Conservation (phyloP, 2,113 vertebrate species). For the Xiphorhynchus elegans region DNA sequence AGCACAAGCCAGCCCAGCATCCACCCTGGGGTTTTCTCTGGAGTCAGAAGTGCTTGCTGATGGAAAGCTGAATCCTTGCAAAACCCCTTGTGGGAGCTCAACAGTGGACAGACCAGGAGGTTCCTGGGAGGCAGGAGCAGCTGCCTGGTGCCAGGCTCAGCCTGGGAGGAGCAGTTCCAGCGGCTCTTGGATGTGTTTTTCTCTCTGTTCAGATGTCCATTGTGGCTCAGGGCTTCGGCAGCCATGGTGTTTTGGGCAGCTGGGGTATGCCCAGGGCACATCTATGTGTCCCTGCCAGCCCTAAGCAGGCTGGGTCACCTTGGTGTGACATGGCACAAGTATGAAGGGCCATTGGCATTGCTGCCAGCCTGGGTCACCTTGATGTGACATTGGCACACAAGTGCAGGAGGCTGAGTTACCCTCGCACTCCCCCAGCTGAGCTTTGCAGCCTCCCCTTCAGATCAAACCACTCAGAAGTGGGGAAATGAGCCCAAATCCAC, state of each 20-base stretch:
- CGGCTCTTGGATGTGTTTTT: not conserved
- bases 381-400: not conserved
- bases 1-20: not conserved
- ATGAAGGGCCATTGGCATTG: no score
- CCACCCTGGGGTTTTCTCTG: not conserved
- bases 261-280: fast-evolving
- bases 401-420: not conserved
- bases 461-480: not conserved
- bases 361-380: not conserved
- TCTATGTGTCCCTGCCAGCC: not conserved
- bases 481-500: not conserved
- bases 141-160: not conserved
- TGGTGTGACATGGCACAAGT: not conserved
- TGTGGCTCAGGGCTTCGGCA: not conserved
- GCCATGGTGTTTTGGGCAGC: not conserved
- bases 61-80: not conserved
- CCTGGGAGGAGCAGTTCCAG: not conserved
- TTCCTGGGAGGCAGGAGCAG: not conserved
- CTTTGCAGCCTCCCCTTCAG: not conserved
- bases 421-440: not conserved
- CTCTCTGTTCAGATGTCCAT: not conserved
- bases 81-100: not conserved
- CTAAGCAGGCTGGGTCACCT: not conserved
- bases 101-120: not conserved
- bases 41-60: not conserved